Conservation (phyloP, 2,797 vertebrate species). For the Sebastes jordani region DNA sequence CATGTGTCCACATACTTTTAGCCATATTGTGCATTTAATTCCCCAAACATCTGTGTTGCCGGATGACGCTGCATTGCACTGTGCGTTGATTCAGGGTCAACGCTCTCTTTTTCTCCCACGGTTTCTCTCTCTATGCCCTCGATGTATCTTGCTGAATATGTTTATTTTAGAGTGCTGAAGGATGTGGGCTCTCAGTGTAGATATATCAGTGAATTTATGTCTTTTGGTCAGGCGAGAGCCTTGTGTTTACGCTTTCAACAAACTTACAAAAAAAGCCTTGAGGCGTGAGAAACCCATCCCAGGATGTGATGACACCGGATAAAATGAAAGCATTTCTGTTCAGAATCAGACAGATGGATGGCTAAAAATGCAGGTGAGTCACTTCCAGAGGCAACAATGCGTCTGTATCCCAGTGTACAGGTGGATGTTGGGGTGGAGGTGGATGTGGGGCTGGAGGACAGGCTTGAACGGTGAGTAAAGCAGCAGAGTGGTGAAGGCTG, state of each 20-base stretch:
- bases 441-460: not conserved
- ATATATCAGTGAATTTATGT: constrained; percentile 12
- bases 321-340: constrained; percentile 9
- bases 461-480: not conserved
- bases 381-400: constrained; percentile 3
- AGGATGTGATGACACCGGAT: not conserved
- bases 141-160: not conserved
- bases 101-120: not conserved
- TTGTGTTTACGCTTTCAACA: constrained; percentile 23
- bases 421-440: not conserved
- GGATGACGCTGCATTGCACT: not conserved
- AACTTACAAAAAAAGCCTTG: not conserved
- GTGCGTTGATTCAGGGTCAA: not conserved
- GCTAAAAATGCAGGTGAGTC: constrained; percentile 23
- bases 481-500: not conserved
- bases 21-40: not conserved
- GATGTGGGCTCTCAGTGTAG: constrained; percentile 3
- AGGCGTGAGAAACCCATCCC: not conserved
- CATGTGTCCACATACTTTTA: not conserved
- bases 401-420: not conserved
- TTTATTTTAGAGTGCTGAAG: constrained; percentile 6
- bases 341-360: constrained; percentile 34
- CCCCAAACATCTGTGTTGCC: not conserved
- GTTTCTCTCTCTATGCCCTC: not conserved
- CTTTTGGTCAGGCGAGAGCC: constrained; percentile 2